A percentile compares a stretch with the other conserved stretches of the same genome.
Conservation (phyloP, 2,888 invertebrate genomes). For the Macropis europaea region DNA sequence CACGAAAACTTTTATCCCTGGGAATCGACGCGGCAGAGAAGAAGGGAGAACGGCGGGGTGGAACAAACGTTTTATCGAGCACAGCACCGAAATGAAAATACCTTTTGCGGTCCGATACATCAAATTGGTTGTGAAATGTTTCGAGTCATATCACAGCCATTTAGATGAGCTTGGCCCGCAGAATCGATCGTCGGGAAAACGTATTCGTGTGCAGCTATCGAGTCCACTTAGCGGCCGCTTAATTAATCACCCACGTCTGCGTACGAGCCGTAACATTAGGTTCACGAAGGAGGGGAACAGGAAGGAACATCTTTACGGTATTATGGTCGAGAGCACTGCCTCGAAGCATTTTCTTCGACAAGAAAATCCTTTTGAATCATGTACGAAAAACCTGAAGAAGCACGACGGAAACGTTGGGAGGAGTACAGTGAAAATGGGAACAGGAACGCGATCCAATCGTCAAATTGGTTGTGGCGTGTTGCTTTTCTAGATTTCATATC, state of each 20-base stretch:
- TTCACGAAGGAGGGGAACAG: background rate
- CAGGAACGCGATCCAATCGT: slow-evolving; percentile 82
- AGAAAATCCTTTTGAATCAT: background rate
- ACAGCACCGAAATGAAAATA: slow-evolving; percentile 43
- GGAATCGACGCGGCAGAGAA: background rate
- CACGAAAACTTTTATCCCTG: background rate
- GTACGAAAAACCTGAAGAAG: background rate
- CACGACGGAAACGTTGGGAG: background rate
- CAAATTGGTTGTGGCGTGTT: slow-evolving; percentile 91
- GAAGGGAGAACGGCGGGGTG: background rate
- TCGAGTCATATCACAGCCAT: slow-evolving; percentile 97
- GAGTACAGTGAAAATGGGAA: background rate
- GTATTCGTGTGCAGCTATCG: background rate
- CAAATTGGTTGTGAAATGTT: slow-evolving; percentile 94
- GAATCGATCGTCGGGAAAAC: slow-evolving; percentile 70
- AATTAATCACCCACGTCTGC: slow-evolving; percentile 33
- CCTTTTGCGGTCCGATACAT: slow-evolving; percentile 85
- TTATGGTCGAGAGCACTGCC: background rate
- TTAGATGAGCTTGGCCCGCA: slow-evolving; percentile 93
- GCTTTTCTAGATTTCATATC: slow-evolving; percentile 84
- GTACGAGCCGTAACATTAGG: no score
- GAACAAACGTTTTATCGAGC: background rate
- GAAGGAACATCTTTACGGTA: background rate
- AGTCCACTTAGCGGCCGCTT: slow-evolving; percentile 28
- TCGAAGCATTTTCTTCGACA: background rate